Conservation (phyloP, 2,113 vertebrate genomes). For the Phyllopteryx taeniolatus region DNA sequence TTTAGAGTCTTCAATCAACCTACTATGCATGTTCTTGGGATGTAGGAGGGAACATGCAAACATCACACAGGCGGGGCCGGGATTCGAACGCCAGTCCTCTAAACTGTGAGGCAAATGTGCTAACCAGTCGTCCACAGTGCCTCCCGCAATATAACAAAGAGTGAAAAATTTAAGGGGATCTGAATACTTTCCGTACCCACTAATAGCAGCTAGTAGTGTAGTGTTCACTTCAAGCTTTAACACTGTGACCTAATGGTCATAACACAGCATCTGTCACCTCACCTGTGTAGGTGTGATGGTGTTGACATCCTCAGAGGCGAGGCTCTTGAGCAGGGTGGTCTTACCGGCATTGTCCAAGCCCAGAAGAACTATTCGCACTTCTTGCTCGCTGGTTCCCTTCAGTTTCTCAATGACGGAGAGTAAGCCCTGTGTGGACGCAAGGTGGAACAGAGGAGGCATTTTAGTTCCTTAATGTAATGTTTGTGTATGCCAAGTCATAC, state of each 20-base stretch:
- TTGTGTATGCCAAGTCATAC: not conserved
- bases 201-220: not conserved
- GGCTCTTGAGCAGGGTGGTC: conserved; percentile 81
- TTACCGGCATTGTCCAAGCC: conserved; percentile 86
- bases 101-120: too few relatives aligned
- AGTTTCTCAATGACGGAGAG: conserved; percentile 84
- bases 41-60: too few relatives aligned
- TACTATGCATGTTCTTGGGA: too few relatives aligned
- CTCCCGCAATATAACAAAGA: too few relatives aligned
- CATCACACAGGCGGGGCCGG: too few relatives aligned
- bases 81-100: too few relatives aligned
- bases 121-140: too few relatives aligned
- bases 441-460: not conserved
- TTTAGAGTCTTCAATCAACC: too few relatives aligned
- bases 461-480: not conserved
- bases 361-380: conserved; percentile 83
- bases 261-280: not conserved
- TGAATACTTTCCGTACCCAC: too few relatives aligned
- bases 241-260: not conserved
- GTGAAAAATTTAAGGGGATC: too few relatives aligned
- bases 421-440: conserved; percentile 72
- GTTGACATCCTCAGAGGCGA: conserved; percentile 83
- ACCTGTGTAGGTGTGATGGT: conserved; percentile 87
- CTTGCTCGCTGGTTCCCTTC: conserved; percentile 77
- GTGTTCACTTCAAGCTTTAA: not conserved